Conservation (phyloP, 2,113 vertebrate genomes). For the Crotalus horridus region DNA sequence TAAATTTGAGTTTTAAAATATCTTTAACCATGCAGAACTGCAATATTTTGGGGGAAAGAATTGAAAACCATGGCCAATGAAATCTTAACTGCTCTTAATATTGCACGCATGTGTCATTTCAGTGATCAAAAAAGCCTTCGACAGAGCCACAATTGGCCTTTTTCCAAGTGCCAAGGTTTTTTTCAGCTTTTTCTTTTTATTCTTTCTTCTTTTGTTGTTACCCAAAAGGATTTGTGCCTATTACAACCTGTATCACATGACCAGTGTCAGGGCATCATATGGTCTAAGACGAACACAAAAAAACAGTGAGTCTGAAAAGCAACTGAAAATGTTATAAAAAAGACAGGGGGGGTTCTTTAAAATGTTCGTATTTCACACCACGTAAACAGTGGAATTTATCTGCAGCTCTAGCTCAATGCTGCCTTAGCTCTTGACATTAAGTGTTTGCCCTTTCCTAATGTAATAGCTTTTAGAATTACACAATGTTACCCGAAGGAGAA, state of each 20-base stretch:
- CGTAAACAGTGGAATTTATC: conserved; percentile 13
- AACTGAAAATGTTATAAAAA: conserved; percentile 71
- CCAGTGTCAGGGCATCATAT: conserved; percentile 76
- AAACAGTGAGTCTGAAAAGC: conserved; percentile 57
- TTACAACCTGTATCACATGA: conserved; percentile 77
- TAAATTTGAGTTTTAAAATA: conserved; percentile 52
- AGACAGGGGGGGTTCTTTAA: conserved; percentile 59
- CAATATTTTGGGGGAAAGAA: conserved; percentile 58
- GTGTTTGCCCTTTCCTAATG: conserved; percentile 37
- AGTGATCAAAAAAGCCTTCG: conserved; percentile 75
- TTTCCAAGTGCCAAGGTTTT: conserved; percentile 76
- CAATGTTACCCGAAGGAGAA: neutral
- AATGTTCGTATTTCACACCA: conserved; percentile 16
- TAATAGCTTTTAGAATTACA: conserved; percentile 23
- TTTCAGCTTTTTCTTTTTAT: conserved; percentile 76
- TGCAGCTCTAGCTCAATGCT: conserved; percentile 24
- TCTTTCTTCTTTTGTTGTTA: conserved; percentile 81
- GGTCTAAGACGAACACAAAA: conserved; percentile 72
- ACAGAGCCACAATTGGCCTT: conserved; percentile 72
- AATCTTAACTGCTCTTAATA: conserved; percentile 78
- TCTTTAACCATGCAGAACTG: conserved; percentile 33
- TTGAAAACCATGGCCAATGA: conserved; percentile 58
- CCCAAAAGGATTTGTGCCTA: conserved; percentile 78
- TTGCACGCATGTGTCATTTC: conserved; percentile 83
- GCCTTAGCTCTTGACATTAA: conserved; percentile 31